These are phyloP conservation scores for Myotis pilosus DNA, from an alignment of 2,797 vertebrate genomes.

Conservation along the genomic window DNA sequence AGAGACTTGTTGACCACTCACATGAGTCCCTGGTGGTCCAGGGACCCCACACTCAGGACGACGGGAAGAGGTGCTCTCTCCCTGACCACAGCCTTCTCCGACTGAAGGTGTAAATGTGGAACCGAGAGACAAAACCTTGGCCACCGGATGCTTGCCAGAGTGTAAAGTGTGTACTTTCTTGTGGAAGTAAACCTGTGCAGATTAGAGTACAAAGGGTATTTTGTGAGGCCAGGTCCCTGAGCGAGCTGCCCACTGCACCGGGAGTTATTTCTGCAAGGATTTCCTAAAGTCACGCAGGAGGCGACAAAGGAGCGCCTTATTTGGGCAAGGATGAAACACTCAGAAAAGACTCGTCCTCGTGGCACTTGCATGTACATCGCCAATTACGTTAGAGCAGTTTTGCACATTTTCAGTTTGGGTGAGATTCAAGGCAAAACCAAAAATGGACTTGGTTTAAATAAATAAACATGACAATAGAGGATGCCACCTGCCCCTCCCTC, in stretches of 20 bases:
- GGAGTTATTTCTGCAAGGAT: background rate
- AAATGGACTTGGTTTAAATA: constrained; percentile 3
- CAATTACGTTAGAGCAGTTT: background rate
- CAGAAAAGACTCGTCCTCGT: background rate
- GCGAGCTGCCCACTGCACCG: background rate
- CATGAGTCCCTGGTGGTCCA: background rate
- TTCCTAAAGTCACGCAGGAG: background rate
- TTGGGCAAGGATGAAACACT: background rate
- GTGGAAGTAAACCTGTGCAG: background rate
- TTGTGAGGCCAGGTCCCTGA: background rate
- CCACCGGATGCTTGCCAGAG: background rate
- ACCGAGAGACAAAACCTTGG: background rate
- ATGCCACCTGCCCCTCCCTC: background rate
- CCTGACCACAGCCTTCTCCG: background rate
- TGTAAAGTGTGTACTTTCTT: background rate
- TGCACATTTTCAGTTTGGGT: background rate
- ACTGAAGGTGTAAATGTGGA: background rate
- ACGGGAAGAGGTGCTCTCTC: background rate
- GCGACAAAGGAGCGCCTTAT: background rate
- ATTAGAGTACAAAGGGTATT: background rate
- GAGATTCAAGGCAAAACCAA: background rate
- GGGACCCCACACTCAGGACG: background rate
- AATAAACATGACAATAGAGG: background rate
- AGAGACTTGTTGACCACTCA: background rate
- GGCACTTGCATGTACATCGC: background rate